phyloP scores from a whole-genome alignment of 2,797 vertebrate genomes.

The Phoeniculus purpureus region DNA sequence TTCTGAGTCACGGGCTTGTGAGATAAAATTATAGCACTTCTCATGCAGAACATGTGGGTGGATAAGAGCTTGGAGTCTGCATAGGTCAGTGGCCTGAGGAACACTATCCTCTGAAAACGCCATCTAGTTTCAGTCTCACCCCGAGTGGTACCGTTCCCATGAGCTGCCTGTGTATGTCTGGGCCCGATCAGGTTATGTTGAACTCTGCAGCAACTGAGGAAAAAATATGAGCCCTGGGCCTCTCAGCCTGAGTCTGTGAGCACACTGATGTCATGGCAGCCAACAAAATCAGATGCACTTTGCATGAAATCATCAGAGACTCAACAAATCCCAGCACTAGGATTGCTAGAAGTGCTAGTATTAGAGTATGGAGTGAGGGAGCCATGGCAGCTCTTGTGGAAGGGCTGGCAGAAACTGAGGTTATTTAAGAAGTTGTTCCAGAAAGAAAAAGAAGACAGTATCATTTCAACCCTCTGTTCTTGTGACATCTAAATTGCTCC shows the following conservation, averaged over 20 bases:
- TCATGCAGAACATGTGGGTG: neutral
- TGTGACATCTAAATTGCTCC: neutral
- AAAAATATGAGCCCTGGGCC: neutral
- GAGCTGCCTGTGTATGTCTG: neutral
- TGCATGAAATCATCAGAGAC: neutral
- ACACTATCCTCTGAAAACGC: neutral
- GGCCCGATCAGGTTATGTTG: neutral
- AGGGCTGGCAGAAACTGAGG: neutral
- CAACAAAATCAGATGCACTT: neutral
- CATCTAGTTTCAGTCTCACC: neutral
- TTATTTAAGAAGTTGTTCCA: neutral
- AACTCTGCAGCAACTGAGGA: neutral
- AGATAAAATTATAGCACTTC: neutral
- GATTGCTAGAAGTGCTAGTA: neutral
- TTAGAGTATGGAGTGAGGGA: neutral
- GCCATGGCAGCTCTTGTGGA: neutral
- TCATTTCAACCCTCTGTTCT: neutral
- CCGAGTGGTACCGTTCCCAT: neutral
- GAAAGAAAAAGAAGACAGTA: neutral
- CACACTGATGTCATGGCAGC: neutral
- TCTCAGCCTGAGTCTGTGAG: neutral
- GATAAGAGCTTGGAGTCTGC: neutral
- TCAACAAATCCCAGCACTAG: neutral
- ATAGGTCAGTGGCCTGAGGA: neutral
- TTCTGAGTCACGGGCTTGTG: neutral